Base-by-base conservation (phyloP, 2,888 invertebrate species). In the Pollenia griseotomentosa region DNA sequence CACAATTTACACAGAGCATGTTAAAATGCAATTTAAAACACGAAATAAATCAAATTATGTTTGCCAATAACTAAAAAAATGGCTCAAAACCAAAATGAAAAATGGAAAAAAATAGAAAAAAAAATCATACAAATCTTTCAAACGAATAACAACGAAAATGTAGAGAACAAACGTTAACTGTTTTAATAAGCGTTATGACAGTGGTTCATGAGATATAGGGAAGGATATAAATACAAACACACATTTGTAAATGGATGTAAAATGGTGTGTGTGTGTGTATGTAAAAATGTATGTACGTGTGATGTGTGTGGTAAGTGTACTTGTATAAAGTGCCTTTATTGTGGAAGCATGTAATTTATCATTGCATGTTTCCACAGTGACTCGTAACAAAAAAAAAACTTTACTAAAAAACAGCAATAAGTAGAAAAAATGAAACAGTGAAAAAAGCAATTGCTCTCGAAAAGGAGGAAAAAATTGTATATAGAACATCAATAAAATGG, bases 311-410 rank as follows among this genome's bases (percentile, higher is more conserved):
- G 48, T 59, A 68, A 80, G 74, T 82, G 82, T 51, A 44, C 59
- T 61, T 61, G 68, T 23, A 19, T 70, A 46, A 75, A 83, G 57
- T 79, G 79, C 61, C 68, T 75, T 71, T 77, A 70, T 55, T 53
- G 83, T 77, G 75, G 16, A 66, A 68, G 70, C 74, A 70, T 75
- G 75, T 78, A 83, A 79, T 79, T 83, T 77, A 86, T 75, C 66
- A 71, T 78, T 78, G 71, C 82, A 82, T 82, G 73, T 73, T 78
- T 44, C 55, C 78, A 86, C 82, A 68, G 65, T 86, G 63, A 51
- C 74, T 74, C 68, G 55, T 83, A 71, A 80, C 66, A 44, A 61
- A 40, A 74, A 46, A 42, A n/a, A 14, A 48, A n/a, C 40, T 63
- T 40, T 16, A 61, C n/a, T 48, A 59, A 53, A 75, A 57, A 70